Percentiles rank a stretch among this genome's conserved stretches.
Evolutionary conservation across 92 coral and sea anemone species (phyloP).

Genomic region (Epizoanthus ramosus): DNA sequence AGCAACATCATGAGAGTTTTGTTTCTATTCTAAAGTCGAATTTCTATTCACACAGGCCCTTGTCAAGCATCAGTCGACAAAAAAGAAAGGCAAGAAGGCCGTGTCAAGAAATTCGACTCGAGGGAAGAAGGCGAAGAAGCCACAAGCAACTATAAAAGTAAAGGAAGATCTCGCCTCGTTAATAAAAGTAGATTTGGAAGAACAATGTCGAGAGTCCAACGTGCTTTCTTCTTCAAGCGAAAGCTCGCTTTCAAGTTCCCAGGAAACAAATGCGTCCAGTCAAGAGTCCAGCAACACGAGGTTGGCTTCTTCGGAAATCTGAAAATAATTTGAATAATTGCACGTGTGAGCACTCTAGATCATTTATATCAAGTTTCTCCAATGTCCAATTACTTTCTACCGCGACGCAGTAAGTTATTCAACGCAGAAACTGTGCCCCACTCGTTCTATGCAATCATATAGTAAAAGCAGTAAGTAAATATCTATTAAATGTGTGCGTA

Average conservation of each 20-base stretch:
- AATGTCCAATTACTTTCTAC: no score
- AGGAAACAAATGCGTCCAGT: slow-evolving; percentile 17
- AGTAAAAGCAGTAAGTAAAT: no score
- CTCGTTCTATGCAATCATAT: no score
- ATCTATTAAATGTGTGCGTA: no score
- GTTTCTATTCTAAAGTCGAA: neutral
- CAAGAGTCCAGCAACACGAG: slow-evolving; percentile 31
- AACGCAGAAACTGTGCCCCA: no score
- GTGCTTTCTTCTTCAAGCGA: slow-evolving; percentile 19
- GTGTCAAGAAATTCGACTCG: slow-evolving; percentile 21
- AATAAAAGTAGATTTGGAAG: neutral
- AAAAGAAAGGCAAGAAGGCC: slow-evolving; percentile 34
- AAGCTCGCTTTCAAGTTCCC: slow-evolving; percentile 11
- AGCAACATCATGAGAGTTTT: neutral
- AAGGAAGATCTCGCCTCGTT: slow-evolving; percentile 4
- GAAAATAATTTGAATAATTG: neutral
- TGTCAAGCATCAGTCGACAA: slow-evolving; percentile 22
- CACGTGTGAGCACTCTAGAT: neutral
- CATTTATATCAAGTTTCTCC: neutral
- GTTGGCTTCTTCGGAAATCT: neutral
- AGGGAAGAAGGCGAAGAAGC: slow-evolving; percentile 18
- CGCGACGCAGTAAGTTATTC: no score
- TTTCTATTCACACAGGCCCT: slow-evolving; percentile 5
- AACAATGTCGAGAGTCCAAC: neutral
- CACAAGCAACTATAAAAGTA: neutral